Base-by-base conservation (phyloP, 2,888 invertebrate genomes). In the Pinctada fucata region DNA sequence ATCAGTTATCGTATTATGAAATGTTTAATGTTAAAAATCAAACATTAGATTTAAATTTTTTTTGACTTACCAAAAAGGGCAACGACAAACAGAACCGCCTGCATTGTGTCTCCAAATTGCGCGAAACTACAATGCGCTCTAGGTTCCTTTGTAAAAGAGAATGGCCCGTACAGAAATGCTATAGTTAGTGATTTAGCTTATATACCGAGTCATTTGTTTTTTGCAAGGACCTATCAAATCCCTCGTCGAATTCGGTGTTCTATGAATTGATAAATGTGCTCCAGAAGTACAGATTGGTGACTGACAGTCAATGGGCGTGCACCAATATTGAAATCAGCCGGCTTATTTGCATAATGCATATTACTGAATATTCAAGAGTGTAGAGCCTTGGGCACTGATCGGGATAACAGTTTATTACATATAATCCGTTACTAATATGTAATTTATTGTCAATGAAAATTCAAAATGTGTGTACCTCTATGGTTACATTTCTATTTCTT, bases 171-270 rank as follows among this genome's bases (percentile, higher is more conserved):
- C 13, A 58, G 58, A 58, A 58, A 58, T 58, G 58, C 58, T 58
- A 58, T 58, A 58, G 58, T 58, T 58, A 58, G 58, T 58, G 58
- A 58, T 58, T 58, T 58, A 58, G 58, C 58, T 58, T 58, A 58
- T 58, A 58, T 58, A 58, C 58, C 58, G 58, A 13, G 58, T 58
- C 58, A 58, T 58, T 58, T 10, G 8, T 58, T 58, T 58, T 58
- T 58, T 58, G 58, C 58, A 10, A 10, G 58, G 58, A 58, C 58
- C 58, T 58, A 58, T 58, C 58, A 58, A 58, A 58, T 58, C 58
- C 58, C 13, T 58, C 13, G 58, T 13, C 8, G 13, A 10, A 10
- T 58, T 6, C 13, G 8, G 8, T 58, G 58, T 10, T 58, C 8
- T 13, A 58, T 58, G 58, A 58, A 58, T 58, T 58, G 8, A 58